A percentile compares a stretch with the other conserved stretches of the same genome.
phyloP scores from a whole-genome alignment of 2,113 vertebrate genomes.

The Holacanthus passer region DNA sequence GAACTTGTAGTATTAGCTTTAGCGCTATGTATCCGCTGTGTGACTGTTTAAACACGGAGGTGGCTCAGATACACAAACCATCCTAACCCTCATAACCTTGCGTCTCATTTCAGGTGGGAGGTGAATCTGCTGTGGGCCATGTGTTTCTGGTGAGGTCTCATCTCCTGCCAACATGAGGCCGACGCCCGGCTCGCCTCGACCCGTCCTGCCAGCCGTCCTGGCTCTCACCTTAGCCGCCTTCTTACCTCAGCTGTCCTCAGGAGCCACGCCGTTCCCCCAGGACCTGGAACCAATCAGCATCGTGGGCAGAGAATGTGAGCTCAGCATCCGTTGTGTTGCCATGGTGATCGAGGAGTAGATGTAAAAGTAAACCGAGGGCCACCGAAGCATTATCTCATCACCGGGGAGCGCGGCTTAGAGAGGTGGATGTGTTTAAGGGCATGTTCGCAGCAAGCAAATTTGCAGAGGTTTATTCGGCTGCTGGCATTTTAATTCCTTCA shows the following conservation, averaged over 20 bases:
- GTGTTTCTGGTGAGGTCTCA: slow-evolving; percentile 80
- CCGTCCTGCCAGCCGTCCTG: slow-evolving; percentile 76
- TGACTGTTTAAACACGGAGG: background rate
- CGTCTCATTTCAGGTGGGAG: slow-evolving; percentile 65
- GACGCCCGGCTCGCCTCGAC: slow-evolving; percentile 69
- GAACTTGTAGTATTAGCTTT: background rate
- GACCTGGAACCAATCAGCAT: slow-evolving; percentile 85
- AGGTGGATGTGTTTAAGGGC: slow-evolving; percentile 33
- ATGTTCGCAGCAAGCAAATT: slow-evolving; percentile 18
- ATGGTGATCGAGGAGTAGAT: slow-evolving; percentile 44
- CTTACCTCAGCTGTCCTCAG: slow-evolving; percentile 72
- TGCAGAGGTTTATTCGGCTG: slow-evolving; percentile 22
- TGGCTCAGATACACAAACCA: background rate
- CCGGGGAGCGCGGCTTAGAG: background rate
- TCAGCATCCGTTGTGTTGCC: slow-evolving; percentile 35
- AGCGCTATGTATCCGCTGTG: background rate
- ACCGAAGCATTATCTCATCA: slow-evolving; percentile 10
- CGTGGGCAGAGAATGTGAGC: slow-evolving; percentile 83
- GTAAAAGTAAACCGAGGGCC: slow-evolving; percentile 30
- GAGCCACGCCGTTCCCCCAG: slow-evolving; percentile 83
- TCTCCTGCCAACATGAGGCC: slow-evolving; percentile 82
- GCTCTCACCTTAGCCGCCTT: slow-evolving; percentile 71
- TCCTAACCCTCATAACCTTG: background rate
- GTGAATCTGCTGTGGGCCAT: slow-evolving; percentile 72
- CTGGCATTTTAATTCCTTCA: background rate